These are phyloP conservation scores for Glossophaga mutica DNA, from an alignment of 2,797 vertebrate genomes.

Conservation along the genomic window DNA sequence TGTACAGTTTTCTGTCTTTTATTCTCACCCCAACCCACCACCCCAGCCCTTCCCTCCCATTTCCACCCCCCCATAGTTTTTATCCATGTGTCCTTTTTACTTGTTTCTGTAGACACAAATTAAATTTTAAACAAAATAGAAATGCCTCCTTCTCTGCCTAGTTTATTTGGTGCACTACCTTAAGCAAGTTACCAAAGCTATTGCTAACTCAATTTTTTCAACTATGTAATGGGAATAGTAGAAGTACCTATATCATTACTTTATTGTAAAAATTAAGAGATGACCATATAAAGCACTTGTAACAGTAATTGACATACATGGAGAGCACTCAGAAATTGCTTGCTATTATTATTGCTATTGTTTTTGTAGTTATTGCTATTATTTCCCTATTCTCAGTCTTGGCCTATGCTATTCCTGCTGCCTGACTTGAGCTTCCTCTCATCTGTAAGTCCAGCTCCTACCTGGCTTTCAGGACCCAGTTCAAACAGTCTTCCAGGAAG, in stretches of 20 bases:
- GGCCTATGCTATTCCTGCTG: not conserved
- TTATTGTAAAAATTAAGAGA: not conserved
- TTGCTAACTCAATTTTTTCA: not conserved
- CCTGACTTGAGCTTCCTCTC: not conserved
- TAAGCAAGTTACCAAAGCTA: not conserved
- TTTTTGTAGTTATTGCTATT: not conserved
- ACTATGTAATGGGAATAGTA: not conserved
- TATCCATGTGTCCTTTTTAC: too few relatives aligned
- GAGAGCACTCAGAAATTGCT: not conserved
- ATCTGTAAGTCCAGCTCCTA: not conserved
- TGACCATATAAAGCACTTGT: not conserved
- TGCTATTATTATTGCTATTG: not conserved
- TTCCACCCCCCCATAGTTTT: too few relatives aligned
- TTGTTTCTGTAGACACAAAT: too few relatives aligned
- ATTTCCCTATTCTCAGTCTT: not conserved
- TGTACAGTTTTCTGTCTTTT: too few relatives aligned
- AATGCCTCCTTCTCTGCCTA: not conserved
- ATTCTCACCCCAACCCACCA: too few relatives aligned
- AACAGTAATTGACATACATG: not conserved
- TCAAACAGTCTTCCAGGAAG: not conserved
- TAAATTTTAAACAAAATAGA: not conserved
- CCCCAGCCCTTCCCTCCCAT: too few relatives aligned
- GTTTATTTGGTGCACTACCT: not conserved
- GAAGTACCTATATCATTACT: not conserved
- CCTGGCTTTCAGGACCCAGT: not conserved